These are phyloP conservation scores for Meloidogyne chitwoodi DNA, from an alignment of 1,140 invertebrate species.

Conservation along the genomic window DNA sequence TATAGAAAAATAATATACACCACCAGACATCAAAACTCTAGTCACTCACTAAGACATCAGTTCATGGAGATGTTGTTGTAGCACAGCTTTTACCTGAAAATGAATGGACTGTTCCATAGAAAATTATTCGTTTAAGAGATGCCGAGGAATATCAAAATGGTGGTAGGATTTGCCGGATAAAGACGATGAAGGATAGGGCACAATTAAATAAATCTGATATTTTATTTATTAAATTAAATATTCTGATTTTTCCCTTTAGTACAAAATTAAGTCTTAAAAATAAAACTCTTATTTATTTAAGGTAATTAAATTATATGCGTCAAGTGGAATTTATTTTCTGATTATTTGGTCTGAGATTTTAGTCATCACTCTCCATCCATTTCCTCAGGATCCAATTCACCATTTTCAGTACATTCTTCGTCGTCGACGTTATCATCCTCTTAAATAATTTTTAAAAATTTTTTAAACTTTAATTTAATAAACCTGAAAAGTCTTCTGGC, in stretches of 20 bases:
- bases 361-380: not conserved
- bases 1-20: too few relatives aligned
- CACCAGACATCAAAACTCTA: too few relatives aligned
- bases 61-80: constrained; percentile 90
- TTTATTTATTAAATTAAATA: too few relatives aligned
- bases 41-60: too few relatives aligned
- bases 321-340: not conserved
- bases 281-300: not conserved
- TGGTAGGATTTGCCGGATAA: constrained; percentile 27
- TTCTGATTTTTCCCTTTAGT: too few relatives aligned
- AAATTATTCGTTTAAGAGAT: constrained; percentile 55
- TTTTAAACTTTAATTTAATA: too few relatives aligned
- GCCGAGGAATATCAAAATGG: constrained; percentile 58
- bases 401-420: not conserved
- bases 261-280: not conserved
- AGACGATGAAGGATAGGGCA: constrained; percentile 28
- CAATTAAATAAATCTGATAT: too few relatives aligned
- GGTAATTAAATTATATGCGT: not conserved
- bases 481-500: not conserved
- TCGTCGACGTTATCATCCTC: not conserved
- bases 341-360: too few relatives aligned
- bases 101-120: constrained; percentile 78
- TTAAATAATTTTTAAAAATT: too few relatives aligned
- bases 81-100: constrained; percentile 81
- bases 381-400: not conserved